Evolutionary conservation across 2,113 vertebrate genomes (phyloP), one percentile per base, ranked within the genome.

Genomic region (Dromaius novaehollandiae): DNA sequence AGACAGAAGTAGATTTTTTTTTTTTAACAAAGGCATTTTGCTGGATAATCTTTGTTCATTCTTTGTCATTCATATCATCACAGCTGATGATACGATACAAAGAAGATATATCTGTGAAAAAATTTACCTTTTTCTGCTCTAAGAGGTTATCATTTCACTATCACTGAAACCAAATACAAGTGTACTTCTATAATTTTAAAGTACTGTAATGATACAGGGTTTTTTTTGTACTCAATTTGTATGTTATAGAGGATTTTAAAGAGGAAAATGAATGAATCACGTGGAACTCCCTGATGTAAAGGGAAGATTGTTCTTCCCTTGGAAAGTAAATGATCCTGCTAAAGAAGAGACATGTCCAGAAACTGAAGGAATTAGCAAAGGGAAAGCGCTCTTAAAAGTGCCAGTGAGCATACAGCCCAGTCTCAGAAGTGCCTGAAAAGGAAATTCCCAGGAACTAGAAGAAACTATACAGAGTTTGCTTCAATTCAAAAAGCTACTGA

Each of bases 371-470:
- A 40, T 40, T 48, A 28, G 24, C 9, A 36, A 36, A 84, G 6
- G 13, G 5, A 81, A 56, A 78, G 8, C 44, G 26, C 7, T 63
- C 22, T 40, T 56, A n/a, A 38, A 86, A 86, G 18, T 61, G 7
- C 13, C 69, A 82, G 38, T n/a, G 6, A 56, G 53, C 26, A 74
- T 36, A 53, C 12, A 79, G 20, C 1, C 13, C 48, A 20, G 7
- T 21, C 32, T 89, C 13, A 28, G 19, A 70, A 15, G 20, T 34
- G 3, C 65, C 34, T 6, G 32, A 24, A 51, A 56, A 74, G 30
- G 13, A 0, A 0, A 1, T 1, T 69, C 75, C 5, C 25, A 5
- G 25, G 11, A 93, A 63, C 10, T 14, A 38, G 22, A 74, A 8
- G 22, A 88, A 81, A 58, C 13, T 15, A 7, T 3, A 36, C 0